Base-by-base conservation (phyloP, 2,888 invertebrate species). In the Thera britannica region DNA sequence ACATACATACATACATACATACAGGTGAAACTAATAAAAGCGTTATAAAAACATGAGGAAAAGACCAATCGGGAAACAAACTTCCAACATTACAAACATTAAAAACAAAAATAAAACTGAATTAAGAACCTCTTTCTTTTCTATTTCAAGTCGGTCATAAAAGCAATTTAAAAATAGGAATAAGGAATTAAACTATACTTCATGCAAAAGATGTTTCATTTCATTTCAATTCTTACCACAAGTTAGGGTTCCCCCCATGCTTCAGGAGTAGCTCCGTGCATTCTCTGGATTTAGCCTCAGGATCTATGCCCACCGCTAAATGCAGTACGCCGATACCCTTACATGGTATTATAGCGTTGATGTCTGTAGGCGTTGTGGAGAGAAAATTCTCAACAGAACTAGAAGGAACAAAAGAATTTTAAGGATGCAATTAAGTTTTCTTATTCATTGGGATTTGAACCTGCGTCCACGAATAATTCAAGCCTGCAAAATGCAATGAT, bases 321-420 rank as follows among this genome's bases (percentile, higher is more conserved):
- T 98, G 98, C 76, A 98, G 94, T 0, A 97, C 95, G 0, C 97
- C 95, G 58, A 97, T 95, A 73, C 97, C 97, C 78, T 96, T 95
- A 57, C 95, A 95, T 44, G 96, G 96, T 81, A 97, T 93, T 62
- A 97, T 90, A 44, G 95, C 87, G 86, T 97, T 97, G 0, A 97
- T 95, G 86, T 97, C 94, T 5, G 96, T 94, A 48, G 92, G 86
- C 78, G 94, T 83, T 51, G 86, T 82, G 34, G 75, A 94, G 6
- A 93, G 73, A 67, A 85, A 83, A 82, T 87, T 74, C 81, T 86
- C 79, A 92, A 90, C 79, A 87, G 90, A 79, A 85, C 94, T 88
- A 89, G 77, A 76, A 95, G 70, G 36, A 6, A 48, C n/a, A 34
- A 34, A 34, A 54, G 46, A 6, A 41, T 41, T 11, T 12, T n/a